Base-by-base conservation (phyloP, 1,140 invertebrate species). In the Linepithema humile region DNA sequence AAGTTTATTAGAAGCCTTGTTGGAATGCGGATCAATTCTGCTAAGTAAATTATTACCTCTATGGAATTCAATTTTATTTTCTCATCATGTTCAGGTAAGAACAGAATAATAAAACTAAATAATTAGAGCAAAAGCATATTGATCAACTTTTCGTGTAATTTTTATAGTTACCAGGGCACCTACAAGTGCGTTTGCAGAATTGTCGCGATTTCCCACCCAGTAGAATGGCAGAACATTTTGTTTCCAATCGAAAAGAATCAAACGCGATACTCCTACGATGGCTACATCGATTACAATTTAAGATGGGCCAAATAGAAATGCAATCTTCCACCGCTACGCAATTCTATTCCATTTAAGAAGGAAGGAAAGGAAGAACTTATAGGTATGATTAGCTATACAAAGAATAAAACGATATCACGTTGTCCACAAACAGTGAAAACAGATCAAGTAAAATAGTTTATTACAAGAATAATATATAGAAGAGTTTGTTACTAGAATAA, bases 231-330 rank as follows among this genome's bases (percentile, higher is more conserved):
- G 94, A 93, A 72, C 89, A 87, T 72, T 93, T 88, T 55, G 88
- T 86, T 6, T 91, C 88, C 0, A 92, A 92, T 64, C 88, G 94
- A 57, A 92, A 94, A 77, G 92, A 94, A 83, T 91, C 92, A 0
- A 95, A 95, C 88, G 91, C 94, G 0, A 91, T 91, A 5, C 95
- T 99, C 12, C 93, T 98, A 0, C 96, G 97, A 84, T 99, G 98
- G 97, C 94, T 99, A 20, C 98, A 99, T 93, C 95, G 98, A 82
- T 95, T 99, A 69, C 98, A 99, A 92, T 99, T 99, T 91, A 99
- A 99, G 95, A 99, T 99, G 96, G 98, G 98, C 0, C 98, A 99
- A 95, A 98, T 99, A 82, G 99, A 99, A 95, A 94, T 99, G 78
- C 99, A 99, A 93, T 99, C 98, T 3, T 98, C 98, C 1, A 97